Conservation (phyloP, 1,140 invertebrate species). For the Apocrypta bakeri region DNA sequence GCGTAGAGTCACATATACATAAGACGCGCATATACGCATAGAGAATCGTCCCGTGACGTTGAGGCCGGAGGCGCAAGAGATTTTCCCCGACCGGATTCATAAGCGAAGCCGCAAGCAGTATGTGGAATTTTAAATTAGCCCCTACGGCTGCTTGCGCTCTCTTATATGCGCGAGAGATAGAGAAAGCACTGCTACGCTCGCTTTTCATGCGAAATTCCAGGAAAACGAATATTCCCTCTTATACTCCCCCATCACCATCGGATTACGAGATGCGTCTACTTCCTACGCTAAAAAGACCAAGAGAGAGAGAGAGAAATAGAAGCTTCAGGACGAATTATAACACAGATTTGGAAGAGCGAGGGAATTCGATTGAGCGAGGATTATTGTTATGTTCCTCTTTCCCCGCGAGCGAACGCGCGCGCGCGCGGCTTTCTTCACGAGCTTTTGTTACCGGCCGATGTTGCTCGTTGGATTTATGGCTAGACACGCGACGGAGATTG, state of each 20-base stretch:
- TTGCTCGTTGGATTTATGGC: background rate
- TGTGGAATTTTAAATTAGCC: conserved; percentile 33
- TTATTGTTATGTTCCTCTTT: background rate
- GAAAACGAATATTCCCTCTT: background rate
- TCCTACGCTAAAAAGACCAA: no score
- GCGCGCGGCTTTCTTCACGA: background rate
- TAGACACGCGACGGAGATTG: background rate
- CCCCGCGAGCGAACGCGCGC: background rate
- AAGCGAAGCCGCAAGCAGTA: background rate
- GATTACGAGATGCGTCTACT: background rate
- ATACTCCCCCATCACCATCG: background rate
- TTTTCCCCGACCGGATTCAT: background rate
- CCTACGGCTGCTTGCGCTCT: background rate
- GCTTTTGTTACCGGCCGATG: background rate
- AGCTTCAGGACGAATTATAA: no score
- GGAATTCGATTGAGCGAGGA: background rate
- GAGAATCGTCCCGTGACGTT: background rate
- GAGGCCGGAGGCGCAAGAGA: background rate
- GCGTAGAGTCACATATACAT: no score
- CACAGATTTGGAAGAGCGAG: background rate
- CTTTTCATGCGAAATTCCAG: background rate
- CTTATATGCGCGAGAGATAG: background rate
- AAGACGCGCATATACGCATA: background rate
- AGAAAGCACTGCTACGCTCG: background rate
- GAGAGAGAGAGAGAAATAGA: no score